These are phyloP conservation scores for Leptoteleia sp. DNA, from an alignment of 1,140 invertebrate genomes.

Conservation along the genomic window DNA sequence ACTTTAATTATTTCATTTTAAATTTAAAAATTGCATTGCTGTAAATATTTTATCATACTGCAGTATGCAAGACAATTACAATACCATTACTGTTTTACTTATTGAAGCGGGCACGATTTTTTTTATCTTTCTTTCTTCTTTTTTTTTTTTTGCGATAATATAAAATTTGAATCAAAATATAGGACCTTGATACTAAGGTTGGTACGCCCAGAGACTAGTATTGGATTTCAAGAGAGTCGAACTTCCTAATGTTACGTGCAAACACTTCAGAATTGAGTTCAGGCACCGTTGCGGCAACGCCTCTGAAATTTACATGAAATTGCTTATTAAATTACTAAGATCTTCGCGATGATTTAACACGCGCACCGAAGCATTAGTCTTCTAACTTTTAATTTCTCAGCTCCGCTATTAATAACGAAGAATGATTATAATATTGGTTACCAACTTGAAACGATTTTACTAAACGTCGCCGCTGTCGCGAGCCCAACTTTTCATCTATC, in stretches of 20 bases:
- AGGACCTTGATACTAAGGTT: constrained; percentile 48
- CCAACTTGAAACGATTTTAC: constrained; percentile 43
- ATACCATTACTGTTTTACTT: too few relatives aligned
- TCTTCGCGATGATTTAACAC: constrained; percentile 78
- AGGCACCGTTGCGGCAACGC: constrained; percentile 65
- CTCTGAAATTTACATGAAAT: constrained; percentile 79
- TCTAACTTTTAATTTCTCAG: constrained; percentile 75
- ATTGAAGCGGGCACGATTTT: too few relatives aligned
- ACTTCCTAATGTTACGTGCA: constrained; percentile 68
- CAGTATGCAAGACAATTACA: too few relatives aligned
- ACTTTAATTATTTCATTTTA: too few relatives aligned
- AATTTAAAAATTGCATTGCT: too few relatives aligned
- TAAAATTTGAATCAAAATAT: constrained; percentile 50
- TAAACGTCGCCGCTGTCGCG: constrained; percentile 3
- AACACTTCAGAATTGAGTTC: constrained; percentile 70
- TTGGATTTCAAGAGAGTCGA: constrained; percentile 68
- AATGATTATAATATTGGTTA: constrained; percentile 52
- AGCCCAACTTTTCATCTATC: constrained; percentile 34
- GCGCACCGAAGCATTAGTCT: constrained; percentile 75
- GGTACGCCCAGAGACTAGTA: constrained; percentile 52
- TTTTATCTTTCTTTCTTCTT: background rate
- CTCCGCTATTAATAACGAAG: constrained; percentile 69
- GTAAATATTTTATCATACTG: too few relatives aligned
- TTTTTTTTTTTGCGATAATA: constrained; percentile 6
- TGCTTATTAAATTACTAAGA: constrained; percentile 80